These are phyloP conservation scores for Cottus gobio DNA, from an alignment of 2,113 vertebrate species.

Conservation along the genomic window DNA sequence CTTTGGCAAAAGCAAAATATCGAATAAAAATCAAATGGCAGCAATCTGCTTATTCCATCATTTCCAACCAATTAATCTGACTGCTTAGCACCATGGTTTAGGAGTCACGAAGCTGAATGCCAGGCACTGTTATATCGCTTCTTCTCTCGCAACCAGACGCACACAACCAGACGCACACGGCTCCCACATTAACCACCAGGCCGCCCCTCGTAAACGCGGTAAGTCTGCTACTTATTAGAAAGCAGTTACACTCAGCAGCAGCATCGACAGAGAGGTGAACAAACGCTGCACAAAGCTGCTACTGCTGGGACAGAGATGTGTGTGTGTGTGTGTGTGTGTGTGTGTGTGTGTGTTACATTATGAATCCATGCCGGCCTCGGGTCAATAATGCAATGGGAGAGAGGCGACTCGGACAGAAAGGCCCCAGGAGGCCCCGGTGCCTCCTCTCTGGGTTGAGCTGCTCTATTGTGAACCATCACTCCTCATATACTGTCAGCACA, in stretches of 20 bases:
- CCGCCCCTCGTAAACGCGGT: slow-evolving; percentile 22
- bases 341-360: neutral
- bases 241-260: slow-evolving; percentile 17
- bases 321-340: neutral
- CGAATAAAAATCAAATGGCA: neutral
- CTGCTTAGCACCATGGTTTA: neutral
- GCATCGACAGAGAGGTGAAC: slow-evolving; percentile 7
- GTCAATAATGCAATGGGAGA: neutral
- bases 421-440: neutral
- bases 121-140: neutral
- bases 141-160: neutral
- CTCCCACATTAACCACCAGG: slow-evolving; percentile 32
- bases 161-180: slow-evolving; percentile 13
- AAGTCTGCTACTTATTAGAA: slow-evolving; percentile 25
- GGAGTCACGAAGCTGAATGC: neutral
- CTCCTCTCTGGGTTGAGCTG: neutral
- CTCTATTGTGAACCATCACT: slow-evolving; percentile 21
- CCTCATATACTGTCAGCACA: slow-evolving; percentile 30
- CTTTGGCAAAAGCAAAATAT: neutral
- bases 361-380: slow-evolving; percentile 10
- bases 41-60: neutral
- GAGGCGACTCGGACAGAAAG: neutral
- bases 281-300: slow-evolving; percentile 37
- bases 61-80: neutral
- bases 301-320: slow-evolving; percentile 5